Evolutionary conservation across 2,113 vertebrate species (phyloP), one percentile per base, ranked within the genome.

Genomic region (Ptychochromis oligacanthus): DNA sequence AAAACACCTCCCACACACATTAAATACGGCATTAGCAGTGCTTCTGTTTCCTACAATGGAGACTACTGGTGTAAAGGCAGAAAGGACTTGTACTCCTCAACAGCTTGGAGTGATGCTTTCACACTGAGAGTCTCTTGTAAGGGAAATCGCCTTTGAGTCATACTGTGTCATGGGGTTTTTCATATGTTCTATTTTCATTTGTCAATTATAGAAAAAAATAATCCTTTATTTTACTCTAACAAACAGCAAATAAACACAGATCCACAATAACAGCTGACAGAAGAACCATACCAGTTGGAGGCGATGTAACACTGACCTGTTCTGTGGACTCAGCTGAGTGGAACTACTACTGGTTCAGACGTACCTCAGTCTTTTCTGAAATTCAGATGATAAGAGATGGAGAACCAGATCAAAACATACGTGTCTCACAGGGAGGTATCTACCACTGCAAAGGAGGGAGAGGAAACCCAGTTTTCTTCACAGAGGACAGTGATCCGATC

Each of bases 311-410:
- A 13, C 36, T 81, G 55, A 49, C 2, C 64, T 81, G 79, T n/a
- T 79, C 76, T 74, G 65, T 84, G 65, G 24, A 6, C 15, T 38
- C 49, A 59, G 46, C 17, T 70, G 28, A n/a, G 10, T 83, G 75
- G 75, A 83, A 24, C 34, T 70, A 52, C 31, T 20, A 75, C n/a
- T 77, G 81, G 81, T 70, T 59, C 61, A 78, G 38, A 65, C 15
- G 7, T 13, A 52, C 11, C n/a, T 52, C 40, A 17, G 5, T 14
- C 5, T 15, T 12, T 2, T 10, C 14, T 77, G 54, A 59, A 54
- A 7, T 34, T 78, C 40, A 28, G 6, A 0, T 70, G 5, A 52
- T 12, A 14, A 54, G 12, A 18, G 12, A 57, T 13, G 0, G n/a
- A 2, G 43, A 57, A 62, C 1, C n/a, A 55, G 28, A 59, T 55